Evolutionary conservation across 1,140 invertebrate species (phyloP), one percentile per base, ranked within the genome.

Genomic region (Drosophila kurseongensis): DNA sequence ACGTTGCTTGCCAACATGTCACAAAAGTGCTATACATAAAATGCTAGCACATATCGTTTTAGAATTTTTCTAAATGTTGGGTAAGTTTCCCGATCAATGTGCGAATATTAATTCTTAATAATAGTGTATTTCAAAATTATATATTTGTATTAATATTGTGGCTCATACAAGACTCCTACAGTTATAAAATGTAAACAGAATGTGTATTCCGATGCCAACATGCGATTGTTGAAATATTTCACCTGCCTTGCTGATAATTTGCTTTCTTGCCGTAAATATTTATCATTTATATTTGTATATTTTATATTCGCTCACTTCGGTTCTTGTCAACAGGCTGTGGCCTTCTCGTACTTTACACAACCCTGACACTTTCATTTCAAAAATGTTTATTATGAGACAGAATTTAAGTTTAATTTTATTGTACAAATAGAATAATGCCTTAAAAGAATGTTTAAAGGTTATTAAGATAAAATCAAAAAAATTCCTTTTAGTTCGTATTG

Each of bases 181-280:
- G 59, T 61, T 40, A 47, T 42, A 71, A 71, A 62, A 81, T 5
- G 61, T 55, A 59, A 78, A 78, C 63, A 71, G 16, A 41, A 69
- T 62, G 62, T 16, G 16, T 60, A 32, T 57, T 54, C 35, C 32
- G 13, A n/a, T 47, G 44, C 51, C 23, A 47, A 59, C 29, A 13
- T 47, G 57, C 75, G 47, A 74, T 61, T 82, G 78, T 81, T 75
- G 57, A 71, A 75, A 78, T 68, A 82, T 82, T 69, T 65, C 58
- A n/a, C 36, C 77, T 75, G 65, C 56, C 42, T 48, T 13, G 14
- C 16, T 38, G 58, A 5, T 56, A 27, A 23, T 68, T 57, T 62
- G 47, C 44, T 75, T 56, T 74, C 61, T 61, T 67, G 16, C 4
- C 27, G 71, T 76, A 47, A 75, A 71, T 84, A 80, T 85, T 83